Percentiles rank a stretch among this genome's conserved stretches.
phyloP scores from a whole-genome alignment of 1,140 invertebrate genomes.

The Fopius arisanus region DNA sequence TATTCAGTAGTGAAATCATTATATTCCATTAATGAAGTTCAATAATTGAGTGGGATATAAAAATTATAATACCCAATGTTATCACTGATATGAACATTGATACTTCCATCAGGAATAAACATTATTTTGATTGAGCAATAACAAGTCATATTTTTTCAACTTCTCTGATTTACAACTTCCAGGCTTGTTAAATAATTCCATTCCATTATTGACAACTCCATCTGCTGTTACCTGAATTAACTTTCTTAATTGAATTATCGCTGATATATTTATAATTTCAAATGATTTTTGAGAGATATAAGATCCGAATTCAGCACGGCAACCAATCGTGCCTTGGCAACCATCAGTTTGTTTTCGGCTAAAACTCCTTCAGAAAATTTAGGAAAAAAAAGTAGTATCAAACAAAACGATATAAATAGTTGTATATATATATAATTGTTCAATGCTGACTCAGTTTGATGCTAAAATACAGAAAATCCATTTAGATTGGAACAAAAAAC shows the following conservation, averaged over 20 bases:
- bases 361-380: neutral
- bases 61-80: neutral
- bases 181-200: neutral
- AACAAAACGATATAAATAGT: neutral
- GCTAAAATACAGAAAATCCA: conserved; percentile 8
- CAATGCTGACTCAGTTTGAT: conserved; percentile 15
- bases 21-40: neutral
- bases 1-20: neutral
- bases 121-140: neutral
- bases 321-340: conserved; percentile 9
- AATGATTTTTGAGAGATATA: neutral
- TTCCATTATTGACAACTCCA: neutral
- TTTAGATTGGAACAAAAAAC: neutral
- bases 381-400: neutral
- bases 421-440: conserved; percentile 17
- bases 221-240: neutral
- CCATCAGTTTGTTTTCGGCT: neutral
- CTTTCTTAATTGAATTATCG: neutral
- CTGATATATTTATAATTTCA: neutral
- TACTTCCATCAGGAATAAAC: neutral
- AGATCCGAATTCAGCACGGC: neutral
- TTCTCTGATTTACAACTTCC: neutral
- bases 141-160: neutral
- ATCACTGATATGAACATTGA: neutral
- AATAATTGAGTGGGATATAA: neutral